phyloP scores from a whole-genome alignment of 2,888 invertebrate species.

The Phytoseiulus persimilis region DNA sequence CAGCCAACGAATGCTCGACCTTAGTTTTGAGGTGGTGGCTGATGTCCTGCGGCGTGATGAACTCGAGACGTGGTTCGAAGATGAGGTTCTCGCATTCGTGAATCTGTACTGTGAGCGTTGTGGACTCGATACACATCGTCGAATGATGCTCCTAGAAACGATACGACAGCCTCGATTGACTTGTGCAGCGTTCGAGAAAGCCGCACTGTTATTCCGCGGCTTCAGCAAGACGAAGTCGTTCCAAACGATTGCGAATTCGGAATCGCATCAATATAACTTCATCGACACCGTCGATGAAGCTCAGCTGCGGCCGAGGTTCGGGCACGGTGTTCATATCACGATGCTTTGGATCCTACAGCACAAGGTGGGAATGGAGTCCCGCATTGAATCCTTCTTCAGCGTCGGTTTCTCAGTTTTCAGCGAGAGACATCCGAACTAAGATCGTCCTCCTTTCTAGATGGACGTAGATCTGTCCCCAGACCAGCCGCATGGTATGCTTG shows the following conservation, averaged over 20 bases:
- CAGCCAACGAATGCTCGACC: constrained; percentile 13
- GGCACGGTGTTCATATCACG: neutral
- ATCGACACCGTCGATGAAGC: neutral
- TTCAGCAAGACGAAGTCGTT: neutral
- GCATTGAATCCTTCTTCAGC: too few species aligned
- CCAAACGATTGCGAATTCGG: neutral
- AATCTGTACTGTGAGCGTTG: neutral
- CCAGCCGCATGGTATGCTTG: too few species aligned
- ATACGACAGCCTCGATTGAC: constrained; percentile 10
- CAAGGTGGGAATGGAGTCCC: neutral
- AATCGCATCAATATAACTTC: neutral
- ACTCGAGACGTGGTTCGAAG: neutral
- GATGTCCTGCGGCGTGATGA: neutral
- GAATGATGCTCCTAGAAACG: neutral
- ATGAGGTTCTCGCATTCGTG: constrained; percentile 17
- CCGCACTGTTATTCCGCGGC: neutral
- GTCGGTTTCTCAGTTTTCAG: too few species aligned
- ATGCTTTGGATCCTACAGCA: neutral
- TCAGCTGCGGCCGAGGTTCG: neutral
- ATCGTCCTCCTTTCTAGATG: too few species aligned
- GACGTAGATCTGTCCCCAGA: too few species aligned
- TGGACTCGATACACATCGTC: neutral
- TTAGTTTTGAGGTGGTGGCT: constrained; percentile 8
- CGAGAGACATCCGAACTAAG: too few species aligned
- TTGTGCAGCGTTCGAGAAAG: neutral